A percentile compares a stretch with the other conserved stretches of the same genome.
These are phyloP conservation scores for Gouania willdenowi DNA, from an alignment of 2,797 vertebrate genomes.

Conservation along the genomic window DNA sequence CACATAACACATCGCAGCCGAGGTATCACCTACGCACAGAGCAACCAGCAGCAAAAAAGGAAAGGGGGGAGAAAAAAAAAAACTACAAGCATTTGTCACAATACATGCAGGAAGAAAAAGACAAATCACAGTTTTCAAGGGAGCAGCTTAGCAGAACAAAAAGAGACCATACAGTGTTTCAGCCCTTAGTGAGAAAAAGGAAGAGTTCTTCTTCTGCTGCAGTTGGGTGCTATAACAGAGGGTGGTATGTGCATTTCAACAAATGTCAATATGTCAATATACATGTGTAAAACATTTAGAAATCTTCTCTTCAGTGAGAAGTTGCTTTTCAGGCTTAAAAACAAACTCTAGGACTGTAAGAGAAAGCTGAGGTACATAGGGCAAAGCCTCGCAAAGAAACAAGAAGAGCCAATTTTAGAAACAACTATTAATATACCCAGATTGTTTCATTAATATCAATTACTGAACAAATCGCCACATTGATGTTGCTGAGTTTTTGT, in stretches of 20 bases:
- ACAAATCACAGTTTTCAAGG: neutral
- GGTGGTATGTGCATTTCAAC: neutral
- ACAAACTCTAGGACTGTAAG: too few species aligned
- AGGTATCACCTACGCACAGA: neutral
- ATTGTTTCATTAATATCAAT: too few species aligned
- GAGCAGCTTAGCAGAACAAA: neutral
- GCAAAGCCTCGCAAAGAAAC: too few species aligned
- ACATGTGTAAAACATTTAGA: too few species aligned
- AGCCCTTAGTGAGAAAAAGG: neutral
- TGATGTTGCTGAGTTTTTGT: too few species aligned
- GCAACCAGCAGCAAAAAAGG: slow-evolving; percentile 3
- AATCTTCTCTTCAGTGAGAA: too few species aligned
- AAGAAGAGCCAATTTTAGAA: too few species aligned
- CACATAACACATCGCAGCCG: slow-evolving; percentile 4
- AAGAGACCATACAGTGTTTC: neutral
- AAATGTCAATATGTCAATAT: too few species aligned
- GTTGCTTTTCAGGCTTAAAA: too few species aligned
- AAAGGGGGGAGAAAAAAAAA: neutral
- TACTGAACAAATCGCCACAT: too few species aligned
- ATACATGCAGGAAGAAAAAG: neutral
- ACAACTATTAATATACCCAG: too few species aligned
- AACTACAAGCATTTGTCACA: neutral
- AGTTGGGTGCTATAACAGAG: neutral
- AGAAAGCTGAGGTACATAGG: too few species aligned
- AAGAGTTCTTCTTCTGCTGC: neutral